Base-by-base conservation (phyloP, 2,113 vertebrate species). In the Perca flavescens region DNA sequence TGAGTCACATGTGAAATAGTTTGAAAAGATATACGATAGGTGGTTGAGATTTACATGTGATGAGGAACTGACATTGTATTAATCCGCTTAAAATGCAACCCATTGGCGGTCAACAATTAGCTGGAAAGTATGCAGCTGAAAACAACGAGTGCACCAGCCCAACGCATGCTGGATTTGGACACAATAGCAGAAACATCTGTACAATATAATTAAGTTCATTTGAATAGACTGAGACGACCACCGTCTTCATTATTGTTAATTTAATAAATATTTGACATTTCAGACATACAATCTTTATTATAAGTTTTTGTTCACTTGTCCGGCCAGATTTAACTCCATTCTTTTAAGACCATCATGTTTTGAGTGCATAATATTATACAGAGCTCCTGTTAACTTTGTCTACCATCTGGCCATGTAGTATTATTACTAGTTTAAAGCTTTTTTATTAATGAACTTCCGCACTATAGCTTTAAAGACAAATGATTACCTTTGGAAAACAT, bases 241-340 rank as follows among this genome's bases (percentile, higher is more conserved):
- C 40, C 10, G 5, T 31, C 15, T 46, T 49, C 63, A 52, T 56
- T 61, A 17, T n/a, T 34, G 14, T 4, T 64, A 19, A 64, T 72
- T n/a, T 11, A 36, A 71, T 62, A 28, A 56, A 65, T 71, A 40
- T 47, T 25, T 22, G 17, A 34, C 31, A 31, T 79, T 73, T 79
- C 28, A 63, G 57, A 78, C 15, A 40, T 50, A 65, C 50, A 58
- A 47, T 71, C 71, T 79, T 61, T 46, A 74, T 67, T 76, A 63
- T 11, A 50, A 60, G 72, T 25, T 58, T 64, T 54, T 40, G 46
- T 75, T 58, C 75, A 79, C 25, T 28, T 7, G 2, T 16, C 71
- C 36, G 25, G 19, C 21, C 49, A 47, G 25, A 74, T 40, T 49
- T 6, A 40, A 25, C 6, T 19, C 9, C 25, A 11, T 28, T 54